A percentile compares a stretch with the other conserved stretches of the same genome.
phyloP scores from a whole-genome alignment of 2,797 vertebrate genomes.

The Holocentrus rufus region DNA sequence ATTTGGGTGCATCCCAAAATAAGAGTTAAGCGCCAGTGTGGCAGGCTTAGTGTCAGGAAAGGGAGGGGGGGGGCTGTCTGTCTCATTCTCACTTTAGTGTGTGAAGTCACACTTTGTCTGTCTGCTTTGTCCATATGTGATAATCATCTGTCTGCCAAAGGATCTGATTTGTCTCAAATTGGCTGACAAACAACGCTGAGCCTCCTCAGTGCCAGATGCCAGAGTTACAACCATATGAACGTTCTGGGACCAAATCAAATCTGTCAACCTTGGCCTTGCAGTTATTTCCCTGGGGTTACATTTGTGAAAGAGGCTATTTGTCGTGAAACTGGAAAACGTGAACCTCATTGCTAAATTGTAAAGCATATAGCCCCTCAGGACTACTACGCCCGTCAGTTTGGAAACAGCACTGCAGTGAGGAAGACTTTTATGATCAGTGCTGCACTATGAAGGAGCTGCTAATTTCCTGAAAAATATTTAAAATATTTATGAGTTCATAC shows the following conservation, averaged over 20 bases:
- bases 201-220: constrained; percentile 18
- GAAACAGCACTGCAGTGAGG: neutral
- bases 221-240: constrained; percentile 14
- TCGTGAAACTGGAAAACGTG: too few relatives aligned
- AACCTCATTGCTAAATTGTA: too few relatives aligned
- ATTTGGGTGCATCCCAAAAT: constrained; percentile 4
- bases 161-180: constrained; percentile 44
- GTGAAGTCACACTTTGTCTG: constrained; percentile 40
- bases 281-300: constrained; percentile 8
- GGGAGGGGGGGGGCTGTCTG: neutral
- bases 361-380: neutral
- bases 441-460: neutral
- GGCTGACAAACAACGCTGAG: constrained; percentile 3
- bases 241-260: constrained; percentile 29
- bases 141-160: constrained; percentile 35
- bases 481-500: neutral
- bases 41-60: constrained; percentile 1
- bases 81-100: constrained; percentile 19
- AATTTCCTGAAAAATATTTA: neutral
- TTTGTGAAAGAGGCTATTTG: neutral
- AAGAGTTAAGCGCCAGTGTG: constrained; percentile 33
- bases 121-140: constrained; percentile 47
- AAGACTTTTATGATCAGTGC: neutral
- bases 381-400: neutral
- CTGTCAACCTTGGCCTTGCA: neutral